These are phyloP conservation scores for Adoxophyes honmai DNA, from an alignment of 1,140 invertebrate genomes.

Conservation along the genomic window DNA sequence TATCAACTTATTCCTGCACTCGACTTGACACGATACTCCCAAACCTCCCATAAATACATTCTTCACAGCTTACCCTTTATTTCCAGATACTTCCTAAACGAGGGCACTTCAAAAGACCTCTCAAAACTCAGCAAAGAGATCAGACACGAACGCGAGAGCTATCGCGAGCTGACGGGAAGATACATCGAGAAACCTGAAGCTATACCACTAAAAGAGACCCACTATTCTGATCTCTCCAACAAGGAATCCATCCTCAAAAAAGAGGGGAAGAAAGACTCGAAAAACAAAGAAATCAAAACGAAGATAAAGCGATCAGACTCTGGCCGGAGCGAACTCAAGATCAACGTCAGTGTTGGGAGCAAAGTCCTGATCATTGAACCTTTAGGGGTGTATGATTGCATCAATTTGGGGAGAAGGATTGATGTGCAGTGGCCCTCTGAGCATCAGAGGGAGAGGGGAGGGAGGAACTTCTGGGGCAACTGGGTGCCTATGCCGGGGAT, in stretches of 20 bases:
- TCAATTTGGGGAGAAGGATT: slow-evolving; percentile 91
- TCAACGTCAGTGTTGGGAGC: slow-evolving; percentile 66
- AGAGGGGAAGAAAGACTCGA: slow-evolving; percentile 58
- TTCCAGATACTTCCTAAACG: slow-evolving; percentile 60
- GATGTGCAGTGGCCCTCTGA: slow-evolving; percentile 96
- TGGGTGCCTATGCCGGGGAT: slow-evolving; percentile 94
- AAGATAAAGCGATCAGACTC: slow-evolving; percentile 70
- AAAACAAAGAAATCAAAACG: slow-evolving; percentile 60
- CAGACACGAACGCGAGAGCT: slow-evolving; percentile 68
- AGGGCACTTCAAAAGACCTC: slow-evolving; percentile 68
- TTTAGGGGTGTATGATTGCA: slow-evolving; percentile 87
- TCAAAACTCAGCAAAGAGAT: slow-evolving; percentile 71
- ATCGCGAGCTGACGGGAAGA: slow-evolving; percentile 68
- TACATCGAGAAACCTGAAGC: slow-evolving; percentile 66
- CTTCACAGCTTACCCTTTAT: not conserved
- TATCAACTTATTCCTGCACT: no score
- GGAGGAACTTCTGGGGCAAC: slow-evolving; percentile 90
- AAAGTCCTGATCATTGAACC: slow-evolving; percentile 79
- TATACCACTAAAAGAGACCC: slow-evolving; percentile 53
- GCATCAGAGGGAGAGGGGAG: slow-evolving; percentile 89
- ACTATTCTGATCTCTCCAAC: slow-evolving; percentile 61
- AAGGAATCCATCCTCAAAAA: slow-evolving; percentile 59
- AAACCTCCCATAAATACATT: not conserved
- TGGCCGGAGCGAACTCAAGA: slow-evolving; percentile 74
- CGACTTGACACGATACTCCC: no score